Percentiles rank a stretch among this genome's conserved stretches.
Conservation (phyloP, 2,113 vertebrate genomes). For the Vidua macroura region DNA sequence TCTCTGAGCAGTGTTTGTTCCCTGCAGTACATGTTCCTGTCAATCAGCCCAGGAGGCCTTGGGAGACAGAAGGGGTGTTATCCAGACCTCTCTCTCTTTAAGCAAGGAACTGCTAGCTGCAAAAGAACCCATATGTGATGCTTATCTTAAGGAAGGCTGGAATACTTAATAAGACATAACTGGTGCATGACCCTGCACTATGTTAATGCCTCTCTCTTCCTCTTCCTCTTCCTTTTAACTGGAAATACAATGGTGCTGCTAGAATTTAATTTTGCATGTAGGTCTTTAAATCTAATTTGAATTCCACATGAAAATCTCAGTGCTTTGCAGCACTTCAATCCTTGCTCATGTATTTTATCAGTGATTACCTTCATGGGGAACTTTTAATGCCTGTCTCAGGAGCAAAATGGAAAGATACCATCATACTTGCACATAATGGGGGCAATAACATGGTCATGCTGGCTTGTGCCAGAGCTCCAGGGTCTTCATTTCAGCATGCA, state of each 20-base stretch:
- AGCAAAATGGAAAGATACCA: neutral
- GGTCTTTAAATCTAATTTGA: slow-evolving; percentile 26
- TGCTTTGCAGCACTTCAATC: neutral
- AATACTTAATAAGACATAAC: slow-evolving; percentile 60
- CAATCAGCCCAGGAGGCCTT: slow-evolving; percentile 46
- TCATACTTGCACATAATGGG: neutral
- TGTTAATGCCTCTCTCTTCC: slow-evolving; percentile 4
- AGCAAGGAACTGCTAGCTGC: slow-evolving; percentile 44
- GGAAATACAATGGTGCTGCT: neutral
- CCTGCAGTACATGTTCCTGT: slow-evolving; percentile 20
- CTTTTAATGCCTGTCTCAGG: neutral
- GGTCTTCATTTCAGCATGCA: neutral
- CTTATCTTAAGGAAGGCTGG: slow-evolving; percentile 51
- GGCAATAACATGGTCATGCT: neutral
- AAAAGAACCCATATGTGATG: slow-evolving; percentile 58
- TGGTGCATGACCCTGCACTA: slow-evolving; percentile 21
- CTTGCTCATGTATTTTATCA: neutral
- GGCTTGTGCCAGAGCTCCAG: neutral
- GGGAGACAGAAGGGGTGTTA: slow-evolving; percentile 62
- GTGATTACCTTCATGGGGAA: neutral
- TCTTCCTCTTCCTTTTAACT: slow-evolving; percentile 17
- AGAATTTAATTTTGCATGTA: neutral
- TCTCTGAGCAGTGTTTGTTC: slow-evolving; percentile 24
- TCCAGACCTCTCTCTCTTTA: slow-evolving; percentile 37
- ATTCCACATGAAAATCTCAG: neutral